These are phyloP conservation scores for Python bivittatus DNA, from an alignment of 2,113 vertebrate species.

Conservation along the genomic window DNA sequence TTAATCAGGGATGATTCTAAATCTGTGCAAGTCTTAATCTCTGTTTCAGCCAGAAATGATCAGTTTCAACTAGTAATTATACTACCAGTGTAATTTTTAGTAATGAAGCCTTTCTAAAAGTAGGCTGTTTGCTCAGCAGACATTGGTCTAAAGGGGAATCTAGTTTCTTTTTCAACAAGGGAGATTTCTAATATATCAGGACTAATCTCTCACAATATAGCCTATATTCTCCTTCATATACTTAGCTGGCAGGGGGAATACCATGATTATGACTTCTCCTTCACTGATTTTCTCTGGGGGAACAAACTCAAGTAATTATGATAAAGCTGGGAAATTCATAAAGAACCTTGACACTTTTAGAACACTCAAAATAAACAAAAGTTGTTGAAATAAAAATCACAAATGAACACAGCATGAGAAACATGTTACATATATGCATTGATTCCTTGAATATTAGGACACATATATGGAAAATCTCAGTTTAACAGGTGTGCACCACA, in stretches of 20 bases:
- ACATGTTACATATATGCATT: not conserved
- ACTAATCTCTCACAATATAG: not conserved
- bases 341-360: not conserved
- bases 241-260: too few species aligned
- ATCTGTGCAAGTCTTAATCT: not conserved
- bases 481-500: not conserved
- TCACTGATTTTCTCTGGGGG: not conserved
- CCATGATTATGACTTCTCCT: too few species aligned
- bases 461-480: not conserved
- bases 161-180: not conserved
- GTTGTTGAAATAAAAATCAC: not conserved
- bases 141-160: not conserved
- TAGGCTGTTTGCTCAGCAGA: not conserved
- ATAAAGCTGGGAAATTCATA: not conserved
- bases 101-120: not conserved
- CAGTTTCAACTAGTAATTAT: not conserved
- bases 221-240: not conserved
- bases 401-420: not conserved
- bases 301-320: not conserved
- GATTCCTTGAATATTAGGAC: not conserved
- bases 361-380: not conserved
- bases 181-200: not conserved
- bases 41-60: not conserved
- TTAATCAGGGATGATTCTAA: not conserved
- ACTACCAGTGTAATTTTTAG: not conserved